phyloP scores from a whole-genome alignment of 2,113 vertebrate genomes.

The Calidris pugnax region DNA sequence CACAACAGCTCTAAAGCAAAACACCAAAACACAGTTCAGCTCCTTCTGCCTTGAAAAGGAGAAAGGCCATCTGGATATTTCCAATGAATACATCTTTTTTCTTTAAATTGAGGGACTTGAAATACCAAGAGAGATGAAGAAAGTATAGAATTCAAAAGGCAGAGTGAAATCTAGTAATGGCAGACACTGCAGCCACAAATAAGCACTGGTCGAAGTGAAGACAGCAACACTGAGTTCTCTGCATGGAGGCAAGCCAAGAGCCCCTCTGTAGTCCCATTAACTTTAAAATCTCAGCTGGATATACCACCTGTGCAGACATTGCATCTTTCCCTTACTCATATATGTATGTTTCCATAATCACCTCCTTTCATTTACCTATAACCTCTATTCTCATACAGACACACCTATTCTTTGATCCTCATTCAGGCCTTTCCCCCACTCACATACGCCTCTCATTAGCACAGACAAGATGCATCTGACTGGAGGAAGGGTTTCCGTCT shows the following conservation, averaged over 20 bases:
- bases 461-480: not conserved
- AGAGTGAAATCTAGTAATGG: not conserved
- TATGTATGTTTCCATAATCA: constrained; percentile 45
- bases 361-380: constrained; percentile 60
- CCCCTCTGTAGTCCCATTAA: not conserved
- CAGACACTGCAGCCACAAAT: not conserved
- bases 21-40: not conserved
- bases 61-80: not conserved
- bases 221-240: not conserved
- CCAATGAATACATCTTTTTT: not conserved
- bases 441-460: constrained; percentile 17
- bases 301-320: constrained; percentile 14
- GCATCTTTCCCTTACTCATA: not conserved
- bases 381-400: constrained; percentile 53
- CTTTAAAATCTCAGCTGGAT: not conserved
- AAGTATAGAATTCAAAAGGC: not conserved
- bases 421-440: constrained; percentile 47
- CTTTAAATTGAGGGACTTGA: not conserved
- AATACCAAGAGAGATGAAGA: not conserved
- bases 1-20: constrained; percentile 3
- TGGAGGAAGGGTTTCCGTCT: not conserved
- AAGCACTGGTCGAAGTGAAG: not conserved
- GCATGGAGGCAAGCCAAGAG: not conserved
- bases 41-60: not conserved
- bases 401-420: constrained; percentile 61